Base-by-base conservation (phyloP, 2,113 vertebrate genomes). In the Merops nubicus region DNA sequence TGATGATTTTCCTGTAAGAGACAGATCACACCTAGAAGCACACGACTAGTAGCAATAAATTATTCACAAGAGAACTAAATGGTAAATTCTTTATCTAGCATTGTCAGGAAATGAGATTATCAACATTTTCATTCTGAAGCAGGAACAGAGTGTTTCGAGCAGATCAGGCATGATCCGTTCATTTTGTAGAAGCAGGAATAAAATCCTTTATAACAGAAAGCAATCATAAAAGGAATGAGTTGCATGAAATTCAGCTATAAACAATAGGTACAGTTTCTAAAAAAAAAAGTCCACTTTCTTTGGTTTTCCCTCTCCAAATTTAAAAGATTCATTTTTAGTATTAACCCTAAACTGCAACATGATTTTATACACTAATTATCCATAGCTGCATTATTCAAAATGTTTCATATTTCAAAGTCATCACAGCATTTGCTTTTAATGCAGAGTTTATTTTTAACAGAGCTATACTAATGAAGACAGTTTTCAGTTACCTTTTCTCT, bases 401-500 rank as follows among this genome's bases (percentile, higher is more conserved):
- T 29, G 23, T 38, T 67, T 64, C 43, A 2, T 50, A 54, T 59
- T 64, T 77, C 15, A 31, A 70, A 88, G 23, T 29, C 54, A 53
- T 9, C 51, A 47, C 29, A 72, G 51, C 23, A 40, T 48, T 59
- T 85, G 40, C 25, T 74, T 64, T 68, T 33, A 79, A 67, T 7
- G 45, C 38, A 57, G 56, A 64, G 34, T 45, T 48, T 36, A 19
- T 14, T 28, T 72, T 69, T 26, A 31, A 69, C 8, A 14, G 11
- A 23, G 23, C 72, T 36, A 33, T 8, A 53, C 4, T 8, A 43
- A 62, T 28, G 10, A 67, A 81, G 29, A 64, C 36, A 40, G 16
- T 43, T 28, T 51, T 29, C 14, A 6, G 15, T 97, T 96, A 99
- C 99, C 99, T 99, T 92, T 98, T 99, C 96, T 99, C 99, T 92